A percentile compares a stretch with the other conserved stretches of the same genome.
phyloP scores from a whole-genome alignment of 2,888 invertebrate species.

The Leptinotarsa rubiginosa region DNA sequence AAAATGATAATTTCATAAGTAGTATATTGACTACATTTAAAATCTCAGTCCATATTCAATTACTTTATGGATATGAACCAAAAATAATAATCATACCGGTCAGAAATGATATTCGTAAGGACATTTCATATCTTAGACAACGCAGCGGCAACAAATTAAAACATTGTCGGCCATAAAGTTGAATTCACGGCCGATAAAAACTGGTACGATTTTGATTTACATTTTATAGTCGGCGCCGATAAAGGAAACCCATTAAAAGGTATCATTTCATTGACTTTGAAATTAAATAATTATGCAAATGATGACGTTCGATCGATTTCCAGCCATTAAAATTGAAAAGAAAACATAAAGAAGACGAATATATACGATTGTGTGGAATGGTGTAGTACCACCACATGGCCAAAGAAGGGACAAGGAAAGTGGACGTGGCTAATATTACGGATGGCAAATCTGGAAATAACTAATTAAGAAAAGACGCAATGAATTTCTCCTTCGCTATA shows the following conservation, averaged over 20 bases:
- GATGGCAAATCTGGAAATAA: background rate
- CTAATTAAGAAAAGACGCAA: too few species aligned
- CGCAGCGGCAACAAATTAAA: constrained; percentile 36
- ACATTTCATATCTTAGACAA: background rate
- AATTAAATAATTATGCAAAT: constrained; percentile 46
- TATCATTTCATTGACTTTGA: constrained; percentile 43
- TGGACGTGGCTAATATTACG: background rate
- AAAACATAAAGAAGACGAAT: constrained; percentile 18
- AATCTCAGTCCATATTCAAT: background rate
- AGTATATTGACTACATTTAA: too few species aligned
- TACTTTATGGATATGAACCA: background rate
- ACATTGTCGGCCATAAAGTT: constrained; percentile 40
- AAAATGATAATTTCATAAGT: too few species aligned
- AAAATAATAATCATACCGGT: background rate
- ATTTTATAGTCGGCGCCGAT: constrained; percentile 40
- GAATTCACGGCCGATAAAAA: constrained; percentile 41
- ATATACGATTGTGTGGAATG: constrained; percentile 13
- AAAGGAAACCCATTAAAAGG: constrained; percentile 44
- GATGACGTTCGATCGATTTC: constrained; percentile 36
- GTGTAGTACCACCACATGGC: constrained; percentile 16
- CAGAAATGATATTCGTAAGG: background rate
- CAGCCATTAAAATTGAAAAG: constrained; percentile 29
- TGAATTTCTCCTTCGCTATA: too few species aligned
- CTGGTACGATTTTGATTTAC: constrained; percentile 45
- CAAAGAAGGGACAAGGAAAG: background rate